Evolutionary conservation across 2,113 vertebrate species (phyloP).

Genomic region (Potamarius usumacintae): DNA sequence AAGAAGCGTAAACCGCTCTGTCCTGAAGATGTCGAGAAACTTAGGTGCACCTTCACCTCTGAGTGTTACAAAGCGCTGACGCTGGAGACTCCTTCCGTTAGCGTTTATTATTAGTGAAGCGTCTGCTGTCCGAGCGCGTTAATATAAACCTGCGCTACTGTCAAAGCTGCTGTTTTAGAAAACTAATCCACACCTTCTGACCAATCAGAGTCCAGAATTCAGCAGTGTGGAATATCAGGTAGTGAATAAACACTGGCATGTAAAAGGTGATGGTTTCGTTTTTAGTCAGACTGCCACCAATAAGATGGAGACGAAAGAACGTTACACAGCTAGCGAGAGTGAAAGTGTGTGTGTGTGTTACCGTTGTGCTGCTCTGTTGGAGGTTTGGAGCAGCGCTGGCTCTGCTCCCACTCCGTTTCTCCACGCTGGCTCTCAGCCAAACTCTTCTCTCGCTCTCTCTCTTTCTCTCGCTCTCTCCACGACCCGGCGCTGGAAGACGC

Average conservation of each 20-base stretch:
- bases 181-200: neutral
- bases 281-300: too few relatives aligned
- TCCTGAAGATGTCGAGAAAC: too few relatives aligned
- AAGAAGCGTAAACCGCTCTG: too few relatives aligned
- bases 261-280: neutral
- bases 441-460: constrained; percentile 80
- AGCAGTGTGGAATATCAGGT: neutral
- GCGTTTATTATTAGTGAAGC: neutral
- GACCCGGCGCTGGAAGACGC: constrained; percentile 73
- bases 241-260: neutral
- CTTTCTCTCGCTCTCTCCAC: constrained; percentile 81
- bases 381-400: constrained; percentile 75
- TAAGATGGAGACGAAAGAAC: neutral
- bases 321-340: neutral
- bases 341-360: constrained; percentile 49
- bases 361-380: constrained; percentile 57
- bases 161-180: neutral
- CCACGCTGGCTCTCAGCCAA: constrained; percentile 80
- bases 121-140: neutral
- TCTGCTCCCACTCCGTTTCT: constrained; percentile 80
- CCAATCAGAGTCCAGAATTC: neutral
- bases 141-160: neutral
- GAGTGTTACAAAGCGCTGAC: neutral
- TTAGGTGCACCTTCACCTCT: too few relatives aligned
- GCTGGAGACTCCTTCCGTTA: neutral